Conservation (phyloP, 1,140 invertebrate genomes). For the Drosophila sturtevanti region DNA sequence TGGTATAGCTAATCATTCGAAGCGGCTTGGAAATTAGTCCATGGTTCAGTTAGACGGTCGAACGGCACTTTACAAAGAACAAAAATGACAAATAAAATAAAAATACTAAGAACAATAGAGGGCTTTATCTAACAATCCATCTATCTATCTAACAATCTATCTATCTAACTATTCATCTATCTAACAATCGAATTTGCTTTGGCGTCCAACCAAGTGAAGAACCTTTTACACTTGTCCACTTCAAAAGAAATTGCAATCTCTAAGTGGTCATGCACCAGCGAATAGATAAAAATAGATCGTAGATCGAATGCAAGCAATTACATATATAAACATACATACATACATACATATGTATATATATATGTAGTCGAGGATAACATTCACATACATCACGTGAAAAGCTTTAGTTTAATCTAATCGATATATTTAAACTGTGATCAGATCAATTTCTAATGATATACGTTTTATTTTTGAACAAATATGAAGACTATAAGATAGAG, state of each 20-base stretch:
- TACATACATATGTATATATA: no score
- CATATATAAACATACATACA: no score
- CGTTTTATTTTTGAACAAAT: no score
- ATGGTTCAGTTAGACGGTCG: background rate
- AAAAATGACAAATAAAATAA: background rate
- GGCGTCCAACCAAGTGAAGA: background rate
- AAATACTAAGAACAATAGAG: background rate
- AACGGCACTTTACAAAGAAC: background rate
- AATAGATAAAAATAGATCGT: background rate
- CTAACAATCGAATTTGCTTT: background rate
- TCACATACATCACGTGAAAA: no score
- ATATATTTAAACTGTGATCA: no score
- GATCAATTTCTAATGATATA: no score
- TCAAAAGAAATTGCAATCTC: background rate
- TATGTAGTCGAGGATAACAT: no score
- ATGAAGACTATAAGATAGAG: no score
- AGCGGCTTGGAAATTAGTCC: background rate
- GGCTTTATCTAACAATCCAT: background rate
- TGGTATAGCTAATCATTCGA: constrained; percentile 11
- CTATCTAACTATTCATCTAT: background rate
- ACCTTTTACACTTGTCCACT: background rate
- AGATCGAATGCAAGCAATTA: background rate
- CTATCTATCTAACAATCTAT: background rate
- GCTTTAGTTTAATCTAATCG: no score
- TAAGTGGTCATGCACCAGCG: background rate